Conservation (phyloP, 1,140 invertebrate genomes). For the Heliconius himera region DNA sequence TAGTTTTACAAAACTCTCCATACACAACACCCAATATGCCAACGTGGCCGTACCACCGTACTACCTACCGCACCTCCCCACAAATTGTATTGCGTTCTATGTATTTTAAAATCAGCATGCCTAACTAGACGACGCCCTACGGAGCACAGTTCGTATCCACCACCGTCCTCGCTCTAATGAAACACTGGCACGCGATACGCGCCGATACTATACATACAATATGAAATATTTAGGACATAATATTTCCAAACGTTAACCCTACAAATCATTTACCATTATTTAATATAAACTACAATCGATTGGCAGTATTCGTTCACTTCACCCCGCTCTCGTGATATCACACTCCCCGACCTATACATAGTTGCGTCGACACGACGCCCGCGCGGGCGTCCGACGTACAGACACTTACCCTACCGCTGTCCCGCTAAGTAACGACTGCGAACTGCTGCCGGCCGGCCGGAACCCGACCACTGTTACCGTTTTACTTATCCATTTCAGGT, state of each 20-base stretch:
- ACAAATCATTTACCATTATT: slow-evolving; percentile 76
- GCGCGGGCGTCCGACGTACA: slow-evolving; percentile 51
- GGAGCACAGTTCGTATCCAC: slow-evolving; percentile 55
- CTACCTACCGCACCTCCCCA: slow-evolving; percentile 50
- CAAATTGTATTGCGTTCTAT: slow-evolving; percentile 75
- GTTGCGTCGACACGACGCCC: slow-evolving; percentile 34
- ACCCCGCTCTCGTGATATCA: slow-evolving; percentile 62
- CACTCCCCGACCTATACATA: slow-evolving; percentile 45
- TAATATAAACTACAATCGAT: slow-evolving; percentile 77
- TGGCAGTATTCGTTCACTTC: slow-evolving; percentile 76
- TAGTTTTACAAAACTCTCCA: slow-evolving; percentile 51
- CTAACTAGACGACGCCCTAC: slow-evolving; percentile 67
- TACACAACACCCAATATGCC: slow-evolving; percentile 80
- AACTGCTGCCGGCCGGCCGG: slow-evolving; percentile 48
- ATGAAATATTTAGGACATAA: slow-evolving; percentile 75
- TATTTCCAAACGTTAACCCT: slow-evolving; percentile 77
- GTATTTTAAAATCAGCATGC: slow-evolving; percentile 64
- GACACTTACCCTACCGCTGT: slow-evolving; percentile 62
- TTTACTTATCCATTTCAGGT: slow-evolving; percentile 68
- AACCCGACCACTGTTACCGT: slow-evolving; percentile 60
- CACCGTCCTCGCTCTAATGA: slow-evolving; percentile 67
- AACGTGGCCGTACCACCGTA: slow-evolving; percentile 31
- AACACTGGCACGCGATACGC: slow-evolving; percentile 58
- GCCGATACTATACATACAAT: slow-evolving; percentile 77
- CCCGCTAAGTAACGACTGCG: slow-evolving; percentile 22